These are phyloP conservation scores for Steatocranus sp. DNA, from an alignment of 2,797 vertebrate species.

Conservation along the genomic window DNA sequence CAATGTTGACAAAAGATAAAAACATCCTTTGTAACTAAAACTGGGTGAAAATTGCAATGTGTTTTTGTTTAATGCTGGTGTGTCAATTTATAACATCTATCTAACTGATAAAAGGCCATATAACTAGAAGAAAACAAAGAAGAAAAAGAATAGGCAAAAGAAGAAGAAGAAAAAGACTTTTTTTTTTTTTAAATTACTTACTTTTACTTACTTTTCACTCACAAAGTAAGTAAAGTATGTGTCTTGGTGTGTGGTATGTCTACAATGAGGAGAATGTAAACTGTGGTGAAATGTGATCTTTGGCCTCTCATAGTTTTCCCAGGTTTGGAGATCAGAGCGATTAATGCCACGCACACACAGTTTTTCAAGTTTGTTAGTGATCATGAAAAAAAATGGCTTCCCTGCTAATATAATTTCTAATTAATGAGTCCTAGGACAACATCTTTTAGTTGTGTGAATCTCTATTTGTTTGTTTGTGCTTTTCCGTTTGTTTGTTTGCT, in stretches of 20 bases:
- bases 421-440: neutral
- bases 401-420: neutral
- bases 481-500: neutral
- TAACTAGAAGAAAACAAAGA: neutral
- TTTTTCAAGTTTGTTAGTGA: neutral
- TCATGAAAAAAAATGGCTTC: neutral
- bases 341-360: neutral
- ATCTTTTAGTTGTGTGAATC: neutral
- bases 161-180: neutral
- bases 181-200: too few relatives aligned
- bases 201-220: neutral
- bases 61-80: neutral
- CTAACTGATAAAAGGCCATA: neutral
- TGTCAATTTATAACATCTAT: neutral
- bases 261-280: conserved; percentile 58
- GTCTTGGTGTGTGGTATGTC: conserved; percentile 49
- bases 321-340: conserved; percentile 34
- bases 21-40: neutral
- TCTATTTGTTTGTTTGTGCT: neutral
- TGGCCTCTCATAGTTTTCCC: conserved; percentile 9
- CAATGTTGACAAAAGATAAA: neutral
- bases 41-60: neutral
- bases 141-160: neutral
- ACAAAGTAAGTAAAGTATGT: neutral
- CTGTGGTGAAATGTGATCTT: conserved; percentile 53